These are phyloP conservation scores for Daubentonia madagascariensis DNA, from an alignment of 2,113 vertebrate species.

Conservation along the genomic window DNA sequence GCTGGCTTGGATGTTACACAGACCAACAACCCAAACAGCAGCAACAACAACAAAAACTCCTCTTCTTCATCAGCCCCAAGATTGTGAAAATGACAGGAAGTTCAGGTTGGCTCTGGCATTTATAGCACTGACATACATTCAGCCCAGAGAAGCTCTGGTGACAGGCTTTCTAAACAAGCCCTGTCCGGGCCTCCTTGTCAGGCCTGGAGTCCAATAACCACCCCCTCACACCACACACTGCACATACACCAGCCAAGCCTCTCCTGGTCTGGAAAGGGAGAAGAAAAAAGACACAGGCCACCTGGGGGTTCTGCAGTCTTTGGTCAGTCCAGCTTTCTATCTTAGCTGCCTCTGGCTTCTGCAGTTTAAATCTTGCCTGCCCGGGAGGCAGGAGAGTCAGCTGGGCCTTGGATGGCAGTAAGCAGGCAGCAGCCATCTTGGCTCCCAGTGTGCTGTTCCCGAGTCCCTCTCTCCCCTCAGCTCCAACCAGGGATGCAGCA, in stretches of 20 bases:
- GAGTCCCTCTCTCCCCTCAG: neutral
- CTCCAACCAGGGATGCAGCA: neutral
- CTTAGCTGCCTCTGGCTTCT: slow-evolving; percentile 34
- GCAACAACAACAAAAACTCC: slow-evolving; percentile 47
- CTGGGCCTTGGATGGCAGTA: neutral
- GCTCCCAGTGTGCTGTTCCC: neutral
- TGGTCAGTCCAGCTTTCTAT: slow-evolving; percentile 1
- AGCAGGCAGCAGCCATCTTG: slow-evolving; percentile 1
- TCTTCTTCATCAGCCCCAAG: slow-evolving; percentile 57
- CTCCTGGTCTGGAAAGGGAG: slow-evolving; percentile 23
- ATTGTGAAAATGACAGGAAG: slow-evolving; percentile 74
- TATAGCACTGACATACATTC: slow-evolving; percentile 73
- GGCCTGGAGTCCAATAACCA: slow-evolving; percentile 53
- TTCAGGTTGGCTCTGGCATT: slow-evolving; percentile 74
- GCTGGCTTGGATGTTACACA: slow-evolving; percentile 48
- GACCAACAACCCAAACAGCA: slow-evolving; percentile 58
- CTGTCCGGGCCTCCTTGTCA: neutral
- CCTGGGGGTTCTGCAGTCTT: slow-evolving; percentile 29
- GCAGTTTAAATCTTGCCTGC: slow-evolving; percentile 1
- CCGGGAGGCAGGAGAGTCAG: slow-evolving; percentile 10
- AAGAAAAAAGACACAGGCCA: slow-evolving; percentile 49
- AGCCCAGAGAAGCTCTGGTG: slow-evolving; percentile 65
- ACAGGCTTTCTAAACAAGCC: slow-evolving; percentile 78
- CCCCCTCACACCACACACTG: neutral
- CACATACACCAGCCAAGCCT: neutral